Percentiles rank a stretch among this genome's conserved stretches.
Conservation (phyloP, 64 coral and sea anemone species). For the Platygyra sinensis region DNA sequence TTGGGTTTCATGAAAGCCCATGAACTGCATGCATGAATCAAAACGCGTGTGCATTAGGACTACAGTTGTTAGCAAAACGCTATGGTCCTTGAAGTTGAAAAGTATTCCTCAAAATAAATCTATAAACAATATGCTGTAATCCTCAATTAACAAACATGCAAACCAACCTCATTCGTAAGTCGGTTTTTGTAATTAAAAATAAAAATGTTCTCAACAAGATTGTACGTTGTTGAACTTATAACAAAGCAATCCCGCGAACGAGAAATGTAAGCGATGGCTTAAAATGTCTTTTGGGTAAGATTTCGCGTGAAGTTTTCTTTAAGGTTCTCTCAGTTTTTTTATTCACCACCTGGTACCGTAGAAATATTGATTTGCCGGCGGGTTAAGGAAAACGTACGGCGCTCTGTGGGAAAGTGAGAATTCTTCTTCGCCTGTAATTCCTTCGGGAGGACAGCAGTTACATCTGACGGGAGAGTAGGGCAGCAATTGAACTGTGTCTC, state of each 20-base stretch:
- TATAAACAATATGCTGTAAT: background rate
- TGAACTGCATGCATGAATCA: background rate
- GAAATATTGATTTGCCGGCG: background rate
- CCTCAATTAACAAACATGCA: background rate
- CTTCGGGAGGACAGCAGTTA: background rate
- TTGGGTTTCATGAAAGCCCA: background rate
- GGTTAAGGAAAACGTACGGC: background rate
- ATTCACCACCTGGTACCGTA: conserved; percentile 18
- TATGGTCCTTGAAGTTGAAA: background rate
- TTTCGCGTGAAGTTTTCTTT: background rate
- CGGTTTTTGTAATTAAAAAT: background rate
- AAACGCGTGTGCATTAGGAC: background rate
- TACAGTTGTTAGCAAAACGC: background rate
- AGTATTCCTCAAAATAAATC: background rate
- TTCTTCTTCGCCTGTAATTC: background rate
- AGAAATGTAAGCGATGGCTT: background rate
- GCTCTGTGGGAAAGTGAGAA: background rate
- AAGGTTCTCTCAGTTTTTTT: background rate
- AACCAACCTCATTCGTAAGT: background rate
- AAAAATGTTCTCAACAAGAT: background rate
- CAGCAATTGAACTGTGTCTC: background rate
- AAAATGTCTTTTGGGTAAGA: background rate
- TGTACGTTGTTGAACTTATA: background rate
- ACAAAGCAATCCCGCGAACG: background rate
- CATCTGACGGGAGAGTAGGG: background rate